Evolutionary conservation across 2,113 vertebrate species (phyloP), one percentile per base, ranked within the genome.

Genomic region (Eubucco bourcierii): DNA sequence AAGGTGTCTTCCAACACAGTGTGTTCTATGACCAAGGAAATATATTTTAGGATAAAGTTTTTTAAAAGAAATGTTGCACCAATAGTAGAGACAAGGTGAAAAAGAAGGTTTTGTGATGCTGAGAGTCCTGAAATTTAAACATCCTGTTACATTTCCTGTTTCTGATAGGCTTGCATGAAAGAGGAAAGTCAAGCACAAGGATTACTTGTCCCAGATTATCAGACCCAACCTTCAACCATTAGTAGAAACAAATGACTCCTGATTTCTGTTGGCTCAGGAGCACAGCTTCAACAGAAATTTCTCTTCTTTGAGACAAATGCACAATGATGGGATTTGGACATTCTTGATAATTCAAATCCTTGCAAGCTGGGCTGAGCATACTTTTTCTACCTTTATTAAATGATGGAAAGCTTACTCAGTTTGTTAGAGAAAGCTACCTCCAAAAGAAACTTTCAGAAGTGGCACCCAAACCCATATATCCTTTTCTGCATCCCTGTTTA

Each of bases 311-410:
- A 66, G 24, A 39, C 27, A 61, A 70, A 77, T 15, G 13, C 16
- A 39, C 18, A 55, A 34, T 59, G 61, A 56, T 0, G 0, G 12
- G 9, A 70, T 70, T 78, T 74, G 61, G 72, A 63, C 4, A 8
- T 44, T 74, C 50, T 34, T 29, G 66, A 80, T 60, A 77, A 80
- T 71, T 64, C 28, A 82, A 8, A 6, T 78, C 27, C 33, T 58
- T 75, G 72, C 47, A 81, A 71, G 16, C 53, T 84, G 21, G 87
- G 16, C 2, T 63, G 18, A 84, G 4, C 21, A n/a, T 46, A 29
- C 10, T 24, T 34, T 66, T 73, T 59, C 34, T 63, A n/a, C 20
- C 23, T 66, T 67, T 74, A 74, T 37, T 59, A 74, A 78, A 70
- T 75, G 14, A 24, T 16, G 17, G 70, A 59, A 84, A 71, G 3